Evolutionary conservation across 2,113 vertebrate species (phyloP).

Genomic region (Chitala chitala): DNA sequence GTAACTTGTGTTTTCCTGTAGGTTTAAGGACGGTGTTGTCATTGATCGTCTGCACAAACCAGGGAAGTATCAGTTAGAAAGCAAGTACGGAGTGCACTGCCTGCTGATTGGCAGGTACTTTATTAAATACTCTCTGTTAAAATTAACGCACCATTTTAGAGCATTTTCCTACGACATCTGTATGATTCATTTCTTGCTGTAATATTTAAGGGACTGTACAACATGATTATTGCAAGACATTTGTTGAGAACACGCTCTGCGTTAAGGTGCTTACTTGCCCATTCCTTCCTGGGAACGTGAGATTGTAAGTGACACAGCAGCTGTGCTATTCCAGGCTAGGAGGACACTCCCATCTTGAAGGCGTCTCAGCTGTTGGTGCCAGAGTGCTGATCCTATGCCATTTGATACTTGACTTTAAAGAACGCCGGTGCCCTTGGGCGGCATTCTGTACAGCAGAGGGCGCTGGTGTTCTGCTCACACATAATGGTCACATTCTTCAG

Average conservation of each 20-base stretch:
- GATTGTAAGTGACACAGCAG: slow-evolving; percentile 1
- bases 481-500: not conserved
- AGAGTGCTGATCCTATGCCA: slow-evolving; percentile 76
- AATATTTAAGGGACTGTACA: not conserved
- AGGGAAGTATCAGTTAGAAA: slow-evolving; percentile 85
- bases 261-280: not conserved
- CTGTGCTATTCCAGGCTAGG: slow-evolving; percentile 20
- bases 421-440: slow-evolving; percentile 52
- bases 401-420: slow-evolving; percentile 59
- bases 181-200: not conserved
- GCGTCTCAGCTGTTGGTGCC: slow-evolving; percentile 77
- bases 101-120: slow-evolving; percentile 87
- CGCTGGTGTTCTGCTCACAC: not conserved
- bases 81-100: slow-evolving; percentile 86
- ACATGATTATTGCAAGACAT: not conserved
- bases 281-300: not conserved
- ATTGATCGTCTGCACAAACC: slow-evolving; percentile 78
- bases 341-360: slow-evolving; percentile 42
- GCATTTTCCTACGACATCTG: not conserved
- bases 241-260: slow-evolving; percentile 8
- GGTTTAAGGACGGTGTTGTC: slow-evolving; percentile 82
- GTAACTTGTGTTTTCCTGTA: slow-evolving; percentile 41
- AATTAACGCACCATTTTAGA: not conserved
- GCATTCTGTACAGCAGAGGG: not conserved
- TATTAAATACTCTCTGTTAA: not conserved